Conservation (phyloP, 2,113 vertebrate species). For the Ictalurus furcatus region DNA sequence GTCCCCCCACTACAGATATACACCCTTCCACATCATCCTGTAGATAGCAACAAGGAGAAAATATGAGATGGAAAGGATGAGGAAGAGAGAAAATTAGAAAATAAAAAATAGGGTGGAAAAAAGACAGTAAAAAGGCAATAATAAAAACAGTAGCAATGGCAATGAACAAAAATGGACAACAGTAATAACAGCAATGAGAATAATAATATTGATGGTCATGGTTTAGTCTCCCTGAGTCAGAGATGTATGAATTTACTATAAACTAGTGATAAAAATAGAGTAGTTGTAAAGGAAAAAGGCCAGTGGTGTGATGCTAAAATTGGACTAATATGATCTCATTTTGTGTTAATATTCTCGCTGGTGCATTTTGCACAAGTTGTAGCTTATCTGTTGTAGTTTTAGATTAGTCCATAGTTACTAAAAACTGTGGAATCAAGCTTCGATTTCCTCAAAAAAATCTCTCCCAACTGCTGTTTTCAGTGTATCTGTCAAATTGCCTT, state of each 20-base stretch:
- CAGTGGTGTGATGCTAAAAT: neutral
- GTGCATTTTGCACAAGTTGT: neutral
- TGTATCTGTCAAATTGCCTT: neutral
- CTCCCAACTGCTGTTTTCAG: neutral
- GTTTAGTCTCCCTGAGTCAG: neutral
- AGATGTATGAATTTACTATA: neutral
- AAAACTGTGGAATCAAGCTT: neutral
- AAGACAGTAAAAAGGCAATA: neutral
- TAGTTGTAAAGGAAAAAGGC: neutral
- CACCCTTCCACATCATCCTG: neutral
- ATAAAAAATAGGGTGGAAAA: neutral
- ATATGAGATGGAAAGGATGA: neutral
- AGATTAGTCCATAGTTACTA: neutral
- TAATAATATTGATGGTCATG: neutral
- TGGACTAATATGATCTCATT: neutral
- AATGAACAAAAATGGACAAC: neutral
- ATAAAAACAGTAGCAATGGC: neutral
- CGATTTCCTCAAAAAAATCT: neutral
- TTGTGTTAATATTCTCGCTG: neutral
- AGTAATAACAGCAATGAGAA: neutral
- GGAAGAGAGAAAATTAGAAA: neutral
- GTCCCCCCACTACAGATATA: neutral
- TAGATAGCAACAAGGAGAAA: neutral
- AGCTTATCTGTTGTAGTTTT: neutral
- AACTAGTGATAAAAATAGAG: neutral